These are phyloP conservation scores for Furnarius figulus DNA, from an alignment of 2,113 vertebrate species.

Conservation along the genomic window DNA sequence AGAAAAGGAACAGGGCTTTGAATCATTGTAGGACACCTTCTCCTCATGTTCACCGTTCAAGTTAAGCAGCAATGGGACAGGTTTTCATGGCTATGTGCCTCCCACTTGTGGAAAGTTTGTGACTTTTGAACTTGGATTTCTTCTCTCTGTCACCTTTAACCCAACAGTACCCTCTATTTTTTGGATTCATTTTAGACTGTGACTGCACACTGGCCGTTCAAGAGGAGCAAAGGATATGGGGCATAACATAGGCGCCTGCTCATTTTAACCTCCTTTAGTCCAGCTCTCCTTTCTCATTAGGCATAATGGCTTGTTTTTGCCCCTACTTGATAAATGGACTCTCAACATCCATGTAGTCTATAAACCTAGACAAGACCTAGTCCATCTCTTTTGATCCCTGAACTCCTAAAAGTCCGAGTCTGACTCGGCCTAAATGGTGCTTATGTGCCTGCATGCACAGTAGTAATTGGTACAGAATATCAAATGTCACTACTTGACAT, in stretches of 20 bases:
- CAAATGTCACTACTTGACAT: constrained; percentile 43
- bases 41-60: neutral
- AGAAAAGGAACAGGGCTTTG: neutral
- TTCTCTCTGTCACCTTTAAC: neutral
- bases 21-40: neutral
- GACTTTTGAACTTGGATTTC: neutral
- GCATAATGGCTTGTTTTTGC: neutral
- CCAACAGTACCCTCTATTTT: neutral
- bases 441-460: neutral
- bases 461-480: constrained; percentile 14
- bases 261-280: neutral
- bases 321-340: neutral
- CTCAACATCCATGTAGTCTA: neutral
- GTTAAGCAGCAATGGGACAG: neutral
- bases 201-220: neutral
- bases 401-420: constrained; percentile 23
- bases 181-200: neutral
- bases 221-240: neutral
- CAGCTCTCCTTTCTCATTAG: neutral
- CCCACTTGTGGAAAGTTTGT: neutral
- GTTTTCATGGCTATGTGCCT: neutral
- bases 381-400: constrained; percentile 10
- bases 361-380: constrained; percentile 27
- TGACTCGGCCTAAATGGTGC: constrained; percentile 19
- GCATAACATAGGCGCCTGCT: neutral